Evolutionary conservation across 2,888 invertebrate genomes (phyloP), one percentile per base, ranked within the genome.

Genomic region (Ligdia adustata): DNA sequence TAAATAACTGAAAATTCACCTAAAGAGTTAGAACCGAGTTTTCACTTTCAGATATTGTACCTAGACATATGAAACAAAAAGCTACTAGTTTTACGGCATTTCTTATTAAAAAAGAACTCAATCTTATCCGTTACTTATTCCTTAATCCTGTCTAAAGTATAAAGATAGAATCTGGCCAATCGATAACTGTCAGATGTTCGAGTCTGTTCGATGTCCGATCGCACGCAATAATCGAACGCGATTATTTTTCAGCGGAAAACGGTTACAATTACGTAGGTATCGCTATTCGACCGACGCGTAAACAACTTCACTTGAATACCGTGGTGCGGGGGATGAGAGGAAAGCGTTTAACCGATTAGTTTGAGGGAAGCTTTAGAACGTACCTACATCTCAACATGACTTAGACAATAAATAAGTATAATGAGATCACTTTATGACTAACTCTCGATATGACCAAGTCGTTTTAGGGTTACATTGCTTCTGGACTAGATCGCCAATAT

Each of bases 181-280:
- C 53, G 48, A 59, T 68, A 61, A 58, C 64, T 48, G 66, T 60
- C 64, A 56, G 55, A 22, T 18, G 4, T 4, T 9, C 9, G 27
- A 12, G 58, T 63, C 83, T 86, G 86, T 60, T 75, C 49, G 76
- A 54, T 75, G 72, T 87, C 85, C 69, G 66, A 72, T 86, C 80
- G 70, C 88, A 81, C 85, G 71, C 75, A 71, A 69, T 76, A 71
- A 72, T 68, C 67, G 69, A 64, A 62, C 58, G 45, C 69, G 76
- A 82, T 79, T 76, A 82, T 82, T 84, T 75, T 72, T 55, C 66
- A 70, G 72, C 66, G 77, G 79, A 79, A n/a, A 84, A 82, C 77
- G 75, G 87, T 85, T 86, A 85, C 85, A 85, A 79, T 84, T 72
- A 75, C 75, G n/a, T n/a, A n/a, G 66, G 75, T 77, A 79, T 79